Evolutionary conservation across 2,888 invertebrate genomes (phyloP).

Genomic region (Tubulanus polymorphus): DNA sequence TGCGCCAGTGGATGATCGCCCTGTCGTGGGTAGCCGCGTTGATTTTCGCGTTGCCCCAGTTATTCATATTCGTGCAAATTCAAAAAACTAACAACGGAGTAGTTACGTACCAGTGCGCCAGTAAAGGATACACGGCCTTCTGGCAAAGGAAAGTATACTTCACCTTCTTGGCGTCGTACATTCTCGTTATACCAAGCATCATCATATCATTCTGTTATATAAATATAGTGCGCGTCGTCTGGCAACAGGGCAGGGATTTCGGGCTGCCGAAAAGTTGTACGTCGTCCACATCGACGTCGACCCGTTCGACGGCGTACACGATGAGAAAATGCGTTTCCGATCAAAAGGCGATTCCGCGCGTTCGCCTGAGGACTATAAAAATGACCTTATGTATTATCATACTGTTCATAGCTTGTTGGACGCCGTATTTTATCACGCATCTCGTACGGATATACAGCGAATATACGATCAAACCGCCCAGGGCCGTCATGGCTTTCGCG

Average conservation of each 20-base stretch:
- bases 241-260: conserved; percentile 43
- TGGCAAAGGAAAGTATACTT: conserved; percentile 55
- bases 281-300: conserved; percentile 7
- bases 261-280: conserved; percentile 16
- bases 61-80: conserved; percentile 52
- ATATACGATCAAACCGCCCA: conserved; percentile 41
- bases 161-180: conserved; percentile 53
- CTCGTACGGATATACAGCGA: conserved; percentile 53
- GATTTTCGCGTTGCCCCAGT: conserved; percentile 50
- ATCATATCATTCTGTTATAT: conserved; percentile 54
- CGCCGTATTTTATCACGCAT: conserved; percentile 55
- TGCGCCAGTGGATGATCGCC: conserved; percentile 48
- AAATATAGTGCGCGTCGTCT: conserved; percentile 52
- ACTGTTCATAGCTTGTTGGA: conserved; percentile 55
- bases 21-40: conserved; percentile 52
- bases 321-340: conserved; percentile 29
- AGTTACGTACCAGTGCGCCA: conserved; percentile 43
- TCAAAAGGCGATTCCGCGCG: conserved; percentile 49
- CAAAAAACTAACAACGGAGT: conserved; percentile 43
- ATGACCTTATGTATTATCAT: conserved; percentile 55
- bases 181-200: conserved; percentile 52
- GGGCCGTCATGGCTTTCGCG: conserved; percentile 47
- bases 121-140: conserved; percentile 51
- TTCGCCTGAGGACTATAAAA: conserved; percentile 55
- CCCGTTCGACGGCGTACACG: conserved; percentile 11